Conservation (phyloP, 2,888 invertebrate genomes). For the Euzophera pinguis region DNA sequence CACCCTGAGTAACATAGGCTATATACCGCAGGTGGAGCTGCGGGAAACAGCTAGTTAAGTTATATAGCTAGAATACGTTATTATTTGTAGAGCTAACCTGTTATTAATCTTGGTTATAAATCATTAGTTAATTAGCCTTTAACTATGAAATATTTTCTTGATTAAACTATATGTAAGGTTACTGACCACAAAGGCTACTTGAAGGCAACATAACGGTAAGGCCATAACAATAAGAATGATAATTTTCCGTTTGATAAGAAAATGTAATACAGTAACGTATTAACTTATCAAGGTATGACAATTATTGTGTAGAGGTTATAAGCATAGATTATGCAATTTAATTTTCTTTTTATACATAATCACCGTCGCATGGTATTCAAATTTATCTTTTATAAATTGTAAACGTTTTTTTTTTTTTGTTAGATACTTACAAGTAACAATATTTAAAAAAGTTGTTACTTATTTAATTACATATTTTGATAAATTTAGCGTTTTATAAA, state of each 20-base stretch:
- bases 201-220: constrained; percentile 11
- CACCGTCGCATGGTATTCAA: too few relatives aligned
- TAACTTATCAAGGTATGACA: not conserved
- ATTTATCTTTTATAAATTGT: too few relatives aligned
- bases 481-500: too few relatives aligned
- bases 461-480: too few relatives aligned
- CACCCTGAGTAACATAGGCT: too few relatives aligned
- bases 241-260: not conserved
- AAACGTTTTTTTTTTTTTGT: too few relatives aligned
- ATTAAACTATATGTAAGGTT: constrained; percentile 19
- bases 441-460: too few relatives aligned
- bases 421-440: too few relatives aligned
- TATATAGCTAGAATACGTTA: not conserved
- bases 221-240: constrained; percentile 3
- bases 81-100: not conserved
- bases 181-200: constrained; percentile 23
- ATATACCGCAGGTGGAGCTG: too few relatives aligned
- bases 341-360: too few relatives aligned
- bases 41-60: too few relatives aligned
- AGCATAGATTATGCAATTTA: not conserved
- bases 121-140: not conserved
- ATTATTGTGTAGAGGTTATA: not conserved
- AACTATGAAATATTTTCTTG: constrained; percentile 5
- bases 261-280: not conserved
- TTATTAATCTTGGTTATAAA: not conserved